These are phyloP conservation scores for Turritopsis rubra DNA, from an alignment of 30 jellyfish, hydroid and myxozoan genomes.

Conservation along the genomic window DNA sequence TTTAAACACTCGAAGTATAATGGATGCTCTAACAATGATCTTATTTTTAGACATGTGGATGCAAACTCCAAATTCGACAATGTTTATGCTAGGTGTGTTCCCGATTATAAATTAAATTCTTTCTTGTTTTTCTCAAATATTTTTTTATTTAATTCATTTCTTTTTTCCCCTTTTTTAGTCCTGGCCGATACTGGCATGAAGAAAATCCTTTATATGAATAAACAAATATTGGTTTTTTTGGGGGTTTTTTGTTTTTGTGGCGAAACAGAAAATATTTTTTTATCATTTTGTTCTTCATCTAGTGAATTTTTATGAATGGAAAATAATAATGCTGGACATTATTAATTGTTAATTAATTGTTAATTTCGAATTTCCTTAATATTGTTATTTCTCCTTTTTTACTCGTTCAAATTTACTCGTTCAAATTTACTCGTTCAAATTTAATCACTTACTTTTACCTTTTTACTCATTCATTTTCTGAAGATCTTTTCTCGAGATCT, in stretches of 20 bases:
- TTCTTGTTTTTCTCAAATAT: background rate
- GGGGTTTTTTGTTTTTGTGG: background rate
- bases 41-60: background rate
- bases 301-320: background rate
- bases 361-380: background rate
- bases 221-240: background rate
- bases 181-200: background rate
- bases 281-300: too few species aligned
- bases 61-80: background rate
- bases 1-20: too few species aligned
- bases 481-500: too few species aligned
- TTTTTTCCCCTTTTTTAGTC: background rate
- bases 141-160: background rate
- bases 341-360: background rate
- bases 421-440: too few species aligned
- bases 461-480: too few species aligned
- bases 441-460: too few species aligned
- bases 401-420: too few species aligned
- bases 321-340: background rate
- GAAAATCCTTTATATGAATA: constrained; percentile 18
- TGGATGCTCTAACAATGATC: background rate
- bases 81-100: background rate
- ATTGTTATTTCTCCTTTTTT: too few species aligned
- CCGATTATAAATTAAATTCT: background rate
- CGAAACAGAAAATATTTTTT: too few species aligned